These are phyloP conservation scores for Pterocles orientalis DNA, from an alignment of 2,113 vertebrate species.

Conservation along the genomic window DNA sequence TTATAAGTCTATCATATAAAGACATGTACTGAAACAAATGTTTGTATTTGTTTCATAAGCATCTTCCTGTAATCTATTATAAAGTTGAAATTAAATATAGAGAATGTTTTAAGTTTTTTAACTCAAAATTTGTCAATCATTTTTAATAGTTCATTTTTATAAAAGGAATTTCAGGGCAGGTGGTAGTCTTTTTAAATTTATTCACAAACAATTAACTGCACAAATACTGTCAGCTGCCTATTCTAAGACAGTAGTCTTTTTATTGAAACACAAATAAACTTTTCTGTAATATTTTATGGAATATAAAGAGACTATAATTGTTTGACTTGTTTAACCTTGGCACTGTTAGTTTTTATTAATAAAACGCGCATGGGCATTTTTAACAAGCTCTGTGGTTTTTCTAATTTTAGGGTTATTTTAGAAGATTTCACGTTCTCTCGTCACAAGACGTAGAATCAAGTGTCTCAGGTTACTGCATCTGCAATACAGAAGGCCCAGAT, in stretches of 20 bases:
- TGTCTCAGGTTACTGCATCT: background rate
- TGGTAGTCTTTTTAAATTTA: constrained; percentile 79
- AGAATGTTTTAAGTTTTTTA: constrained; percentile 96
- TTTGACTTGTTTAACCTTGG: constrained; percentile 85
- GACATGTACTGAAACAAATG: constrained; percentile 91
- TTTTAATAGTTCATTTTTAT: constrained; percentile 86
- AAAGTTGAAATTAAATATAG: constrained; percentile 99
- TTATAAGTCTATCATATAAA: constrained; percentile 91
- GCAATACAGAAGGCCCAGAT: background rate
- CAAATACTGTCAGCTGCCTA: constrained; percentile 82
- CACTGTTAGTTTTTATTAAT: constrained; percentile 89
- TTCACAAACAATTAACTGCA: constrained; percentile 81
- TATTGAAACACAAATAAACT: constrained; percentile 85
- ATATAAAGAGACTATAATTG: constrained; percentile 85
- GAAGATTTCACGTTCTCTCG: background rate
- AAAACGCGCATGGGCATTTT: constrained; percentile 86
- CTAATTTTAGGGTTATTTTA: constrained; percentile 65
- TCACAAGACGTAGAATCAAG: background rate
- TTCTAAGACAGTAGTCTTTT: constrained; percentile 81
- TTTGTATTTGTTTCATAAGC: constrained; percentile 86
- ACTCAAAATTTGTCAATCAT: constrained; percentile 86
- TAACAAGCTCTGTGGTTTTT: constrained; percentile 78
- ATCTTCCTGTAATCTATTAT: constrained; percentile 99
- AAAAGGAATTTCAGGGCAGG: constrained; percentile 79
- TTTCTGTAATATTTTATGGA: constrained; percentile 89